Evolutionary conservation across 2,113 vertebrate genomes (phyloP), one percentile per base, ranked within the genome.

Genomic region (Megaceryle maxima): DNA sequence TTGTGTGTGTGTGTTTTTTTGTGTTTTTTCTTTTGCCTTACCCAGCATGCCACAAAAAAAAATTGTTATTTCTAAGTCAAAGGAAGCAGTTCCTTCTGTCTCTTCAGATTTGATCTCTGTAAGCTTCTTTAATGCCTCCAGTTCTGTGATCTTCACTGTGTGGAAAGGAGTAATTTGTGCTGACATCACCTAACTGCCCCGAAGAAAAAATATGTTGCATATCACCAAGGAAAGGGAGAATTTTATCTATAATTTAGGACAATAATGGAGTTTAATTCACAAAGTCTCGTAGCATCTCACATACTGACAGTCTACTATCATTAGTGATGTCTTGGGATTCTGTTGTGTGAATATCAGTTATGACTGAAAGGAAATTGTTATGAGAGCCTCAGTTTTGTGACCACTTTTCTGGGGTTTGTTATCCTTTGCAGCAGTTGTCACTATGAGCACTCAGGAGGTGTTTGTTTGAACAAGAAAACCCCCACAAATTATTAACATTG

Each of bases 151-250:
- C 95, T 72, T 77, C 17, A 16, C 87, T 62, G 20, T 53, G 64
- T 69, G 53, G 83, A 95, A 92, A 83, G 88, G 51, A 69, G 37
- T 97, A 81, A 96, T 96, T 94, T 91, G 83, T 93, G 83, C 86
- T 97, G 96, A 96, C 92, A 93, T 94, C 88, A 92, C 89, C 83
- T 94, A 80, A 94, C 67, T 89, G 87, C 94, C 95, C 91, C 55
- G 83, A 86, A 87, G 95, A 91, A 88, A 96, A 95, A 94, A 77
- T 86, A 83, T 84, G 87, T 59, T 97, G 46, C 86, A 7, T 56
- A 92, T 94, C 83, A 94, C 78, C 53, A 73, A 86, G 73, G 72
- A 79, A 75, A 83, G 35, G 51, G 64, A 77, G 48, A 91, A 85
- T 87, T 28, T 28, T 92, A 93, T 92, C 67, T 77, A 88, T 95